Base-by-base conservation (phyloP, 2,797 vertebrate species). In the Pitangus sulphuratus region DNA sequence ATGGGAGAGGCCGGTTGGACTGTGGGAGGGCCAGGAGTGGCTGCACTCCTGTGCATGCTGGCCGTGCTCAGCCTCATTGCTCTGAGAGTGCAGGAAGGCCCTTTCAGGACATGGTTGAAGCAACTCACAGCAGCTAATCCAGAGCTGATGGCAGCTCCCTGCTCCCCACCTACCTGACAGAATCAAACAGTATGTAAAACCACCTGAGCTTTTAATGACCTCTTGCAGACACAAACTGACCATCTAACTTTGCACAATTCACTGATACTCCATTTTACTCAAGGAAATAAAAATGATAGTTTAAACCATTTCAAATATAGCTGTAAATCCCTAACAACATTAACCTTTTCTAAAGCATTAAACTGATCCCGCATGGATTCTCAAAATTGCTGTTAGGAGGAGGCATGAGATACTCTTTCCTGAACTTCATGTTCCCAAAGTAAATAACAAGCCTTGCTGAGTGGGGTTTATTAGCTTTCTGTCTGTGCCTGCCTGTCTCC, bases 271-370 rank as follows among this genome's bases (percentile, higher is more conserved):
- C 84, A 54, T 74, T 91, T 94, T 81, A 65, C 64, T 77, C 60
- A 74, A 70, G 72, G 87, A 96, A 94, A 96, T 96, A 88, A 96
- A 93, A 88, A 96, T 90, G 95, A 90, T 94, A 84, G 90, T 92
- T 92, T 95, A 84, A 96, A 87, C 77, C 25, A 1, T 88, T 94
- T 95, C 77, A 86, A 89, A 86, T 89, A 81, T 26, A 92, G 84
- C 81, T 78, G 95, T 94, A 92, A 94, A 86, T 90, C 81, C 90
- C 60, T 57, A 96, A 83, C 93, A 95, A 84, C 64, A 79, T 93
- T 95, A 95, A 95, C 90, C 94, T 95, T 96, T 96, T 91, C 84
- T 87, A 77, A 81, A 94, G 94, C 69, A 66, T 94, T 89, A 92
- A 91, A 72, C 69, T 31, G 51, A 81, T 92, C 87, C 84, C 77